Evolutionary conservation across 2,113 vertebrate species (phyloP), one percentile per base, ranked within the genome.

Genomic region (Rhegmatorhina hoffmannsi): DNA sequence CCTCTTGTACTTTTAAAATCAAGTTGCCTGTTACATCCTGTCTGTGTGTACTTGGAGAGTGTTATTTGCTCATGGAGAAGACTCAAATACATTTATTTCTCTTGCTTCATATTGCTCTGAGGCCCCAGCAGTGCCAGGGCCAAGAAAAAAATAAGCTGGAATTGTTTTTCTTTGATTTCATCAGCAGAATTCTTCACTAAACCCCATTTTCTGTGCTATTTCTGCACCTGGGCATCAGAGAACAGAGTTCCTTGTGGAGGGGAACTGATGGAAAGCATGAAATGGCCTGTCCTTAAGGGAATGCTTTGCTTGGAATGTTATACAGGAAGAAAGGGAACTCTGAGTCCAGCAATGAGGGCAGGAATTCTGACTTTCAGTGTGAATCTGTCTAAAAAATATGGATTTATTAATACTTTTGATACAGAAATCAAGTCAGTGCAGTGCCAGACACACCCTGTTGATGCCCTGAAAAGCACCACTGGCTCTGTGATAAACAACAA

Each of bases 31-130:
- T 73, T 55, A 20, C 50, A 46, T 62, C 21, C 25, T 8, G 31
- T 24, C 44, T 0, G 0, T 33, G 69, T 25, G 66, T 19, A 14
- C 52, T 29, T 23, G 36, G 14, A 67, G 33, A 70, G 52, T 4
- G 34, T 0, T 2, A 36, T 25, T 34, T 84, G 73, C 26, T 75
- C 43, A 2, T 0, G 0, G 29, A 18, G 29, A 50, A 38, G 43
- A 50, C 19, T 36, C 10, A 59, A 91, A 2, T 23, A 53, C 46
- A 34, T 70, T 82, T 47, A 20, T 53, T 87, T 36, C 34, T 28
- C 15, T 4, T 34, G n/a, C 33, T 81, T 40, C 24, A 29, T 46
- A 9, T 12, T 59, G 44, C 47, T 76, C 7, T 66, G 24, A 25
- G 20, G 23, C 28, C 34, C 46, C 40, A 49, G 60, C 6, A 67